Base-by-base conservation (phyloP, 2,888 invertebrate species). In the Serrognathus titanus region DNA sequence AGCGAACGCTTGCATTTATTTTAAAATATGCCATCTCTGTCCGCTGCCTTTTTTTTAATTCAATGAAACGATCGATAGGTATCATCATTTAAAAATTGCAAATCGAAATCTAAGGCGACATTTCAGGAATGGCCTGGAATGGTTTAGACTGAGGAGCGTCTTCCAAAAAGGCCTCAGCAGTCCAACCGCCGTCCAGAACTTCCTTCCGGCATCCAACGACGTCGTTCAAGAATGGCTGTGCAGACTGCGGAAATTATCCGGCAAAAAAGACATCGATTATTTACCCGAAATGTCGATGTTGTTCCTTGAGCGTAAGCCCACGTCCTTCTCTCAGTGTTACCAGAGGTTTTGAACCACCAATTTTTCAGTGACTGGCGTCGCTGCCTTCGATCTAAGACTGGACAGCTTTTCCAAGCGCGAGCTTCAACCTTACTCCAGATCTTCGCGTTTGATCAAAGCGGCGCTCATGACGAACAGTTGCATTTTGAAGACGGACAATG, bases 161-260 rank as follows among this genome's bases (percentile, higher is more conserved):
- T 87, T 93, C 65, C 94, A 94, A 77, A 90, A 88, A 71, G 87
- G 87, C 47, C 76, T 94, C 13, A 89, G 90, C 60, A 85, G 87
- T 59, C 87, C 90, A 0, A 82, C 82, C 63, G 86, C 85, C 69
- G 87, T 91, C 0, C 82, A 84, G 59, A 79, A 76, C 61, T 90
- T 90, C 69, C 74, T 93, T 1, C 73, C 79, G n/a, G 78, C 77
- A 48, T 82, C 86, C 0, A 87, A 94, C 71, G 69, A 70, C 3
- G 81, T 91, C 0, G 81, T 87, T 3, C 75, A 76, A 45, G 86
- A 90, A 68, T 90, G 93, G 74, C 69, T 90, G 0, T 69, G 79
- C 35, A 79, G 76, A 31, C 69, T 84, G 31, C 78, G 81, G 65
- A 56, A 63, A 47, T 53, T 70, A 46, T 64, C 78, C 56, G 63